phyloP scores from a whole-genome alignment of 2,888 invertebrate species.

The Drosophila paranaensis region DNA sequence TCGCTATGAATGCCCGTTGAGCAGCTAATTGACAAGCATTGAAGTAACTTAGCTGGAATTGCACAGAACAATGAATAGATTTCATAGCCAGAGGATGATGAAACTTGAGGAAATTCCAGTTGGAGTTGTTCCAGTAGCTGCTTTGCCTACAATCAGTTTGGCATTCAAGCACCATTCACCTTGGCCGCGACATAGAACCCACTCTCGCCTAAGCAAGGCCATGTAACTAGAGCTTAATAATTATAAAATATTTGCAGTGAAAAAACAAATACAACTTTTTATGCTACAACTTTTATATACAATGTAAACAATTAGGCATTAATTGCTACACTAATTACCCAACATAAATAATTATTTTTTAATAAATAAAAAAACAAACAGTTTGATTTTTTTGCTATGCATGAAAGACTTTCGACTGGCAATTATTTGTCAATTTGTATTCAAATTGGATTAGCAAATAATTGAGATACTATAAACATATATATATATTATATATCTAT shows the following conservation, averaged over 20 bases:
- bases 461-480: neutral
- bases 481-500: too few species aligned
- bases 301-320: constrained; percentile 5
- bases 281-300: neutral
- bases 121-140: constrained; percentile 24
- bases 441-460: constrained; percentile 3
- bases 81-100: neutral
- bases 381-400: neutral
- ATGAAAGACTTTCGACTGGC: neutral
- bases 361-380: neutral
- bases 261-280: neutral
- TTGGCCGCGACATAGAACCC: neutral
- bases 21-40: constrained; percentile 47
- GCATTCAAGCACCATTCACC: neutral
- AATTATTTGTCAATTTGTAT: constrained; percentile 8
- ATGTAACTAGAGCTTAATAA: neutral
- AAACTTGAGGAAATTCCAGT: neutral
- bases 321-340: constrained; percentile 8
- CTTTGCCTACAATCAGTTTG: neutral
- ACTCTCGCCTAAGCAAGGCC: neutral
- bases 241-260: neutral
- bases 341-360: neutral
- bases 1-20: constrained; percentile 31
- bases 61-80: constrained; percentile 1
- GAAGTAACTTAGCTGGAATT: constrained; percentile 33